Evolutionary conservation across 2,888 invertebrate species (phyloP), one percentile per base, ranked within the genome.

Genomic region (Hemistola chrysoprasaria): DNA sequence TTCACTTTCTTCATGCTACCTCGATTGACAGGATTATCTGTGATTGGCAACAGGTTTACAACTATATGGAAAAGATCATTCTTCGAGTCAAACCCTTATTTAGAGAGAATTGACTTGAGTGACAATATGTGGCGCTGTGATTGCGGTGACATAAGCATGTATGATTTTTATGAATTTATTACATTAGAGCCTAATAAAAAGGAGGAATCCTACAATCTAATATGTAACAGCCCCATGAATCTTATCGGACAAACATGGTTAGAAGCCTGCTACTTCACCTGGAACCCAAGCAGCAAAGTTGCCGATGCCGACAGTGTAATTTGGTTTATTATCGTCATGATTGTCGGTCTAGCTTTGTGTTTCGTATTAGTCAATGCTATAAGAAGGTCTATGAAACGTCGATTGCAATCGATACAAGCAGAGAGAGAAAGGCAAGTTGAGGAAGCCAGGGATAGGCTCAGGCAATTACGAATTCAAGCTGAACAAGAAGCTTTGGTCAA

Each of bases 81-180:
- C 61, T 94, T 95, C 60, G 84, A 87, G 0, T 81, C 84, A 1
- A 93, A 93, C 69, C 78, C 84, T 6, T 90, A 90, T 48, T 73
- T 93, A 27, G 83, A 88, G 44, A 82, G 84, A 36, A 70, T 95
- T n/a, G 87, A 91, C 62, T 65, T 95, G 28, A 89, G 90, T 8
- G 94, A 95, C 59, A 95, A 95, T 71, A 93, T 93, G 52, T 95
- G 95, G 95, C 87, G 92, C 44, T 95, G 95, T 66, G 92, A 94
- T 48, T 95, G 95, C 59, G 55, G 71, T n/a, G 91, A 91, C 48
- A 54, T 59, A 0, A 86, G 91, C 10, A 91, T 95, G 67, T 84
- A 90, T 37, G 85, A 90, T 6, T 91, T 93, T 60, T 94, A 91
- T 54, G 87, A 90, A 43, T 94, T 82, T 65, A 62, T 94, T 7